Evolutionary conservation across 2,797 vertebrate genomes (phyloP).

Genomic region (Okamejei kenojei): DNA sequence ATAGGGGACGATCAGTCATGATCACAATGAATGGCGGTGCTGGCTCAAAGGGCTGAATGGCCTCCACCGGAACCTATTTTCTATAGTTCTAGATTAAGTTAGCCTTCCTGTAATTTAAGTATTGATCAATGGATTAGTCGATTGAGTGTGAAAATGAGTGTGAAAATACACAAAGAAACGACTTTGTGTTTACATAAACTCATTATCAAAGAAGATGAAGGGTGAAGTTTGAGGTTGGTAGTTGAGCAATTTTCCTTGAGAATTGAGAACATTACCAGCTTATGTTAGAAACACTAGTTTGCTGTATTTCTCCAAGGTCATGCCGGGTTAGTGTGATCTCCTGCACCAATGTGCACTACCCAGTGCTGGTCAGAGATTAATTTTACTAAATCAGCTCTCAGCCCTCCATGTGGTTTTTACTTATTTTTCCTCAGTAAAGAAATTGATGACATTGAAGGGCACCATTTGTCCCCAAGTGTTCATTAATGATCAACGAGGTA

Average conservation of each 20-base stretch:
- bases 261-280: not conserved
- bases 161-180: not conserved
- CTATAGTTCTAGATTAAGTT: not conserved
- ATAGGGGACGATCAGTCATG: no score
- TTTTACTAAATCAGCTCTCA: not conserved
- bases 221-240: not conserved
- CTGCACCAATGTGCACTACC: not conserved
- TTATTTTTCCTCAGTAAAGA: not conserved
- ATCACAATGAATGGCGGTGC: no score
- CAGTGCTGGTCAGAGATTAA: not conserved
- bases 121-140: not conserved
- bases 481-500: no score
- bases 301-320: not conserved
- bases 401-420: conserved; percentile 40
- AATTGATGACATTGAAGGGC: no score
- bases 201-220: not conserved
- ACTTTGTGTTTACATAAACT: not conserved
- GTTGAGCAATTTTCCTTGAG: not conserved
- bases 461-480: no score
- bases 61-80: no score
- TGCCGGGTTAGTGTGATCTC: not conserved
- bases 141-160: not conserved
- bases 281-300: not conserved
- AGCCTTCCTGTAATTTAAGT: not conserved
- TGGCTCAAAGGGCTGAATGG: no score